Evolutionary conservation across 2,797 vertebrate species (phyloP).

Genomic region (Sebastes matsubarae): DNA sequence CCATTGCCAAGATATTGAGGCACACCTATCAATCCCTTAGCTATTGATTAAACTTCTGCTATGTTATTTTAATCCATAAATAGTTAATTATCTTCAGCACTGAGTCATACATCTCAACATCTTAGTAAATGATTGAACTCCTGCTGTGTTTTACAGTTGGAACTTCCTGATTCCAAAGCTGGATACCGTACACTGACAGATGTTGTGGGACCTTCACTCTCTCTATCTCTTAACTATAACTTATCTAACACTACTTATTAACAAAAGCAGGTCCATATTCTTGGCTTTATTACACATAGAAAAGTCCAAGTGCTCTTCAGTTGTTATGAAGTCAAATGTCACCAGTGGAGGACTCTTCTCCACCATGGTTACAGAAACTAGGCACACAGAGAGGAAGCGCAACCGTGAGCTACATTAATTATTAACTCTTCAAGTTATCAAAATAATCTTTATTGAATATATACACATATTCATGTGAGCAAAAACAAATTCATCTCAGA

Average conservation of each 20-base stretch:
- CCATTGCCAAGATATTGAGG: neutral
- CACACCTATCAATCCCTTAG: accelerated
- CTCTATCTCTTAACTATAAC: neutral
- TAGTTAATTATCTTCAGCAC: neutral
- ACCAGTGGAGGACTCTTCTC: neutral
- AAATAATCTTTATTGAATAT: slow-evolving; percentile 75
- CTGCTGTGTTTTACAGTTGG: neutral
- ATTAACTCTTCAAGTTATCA: slow-evolving; percentile 31
- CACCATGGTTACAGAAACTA: neutral
- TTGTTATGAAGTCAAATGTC: neutral
- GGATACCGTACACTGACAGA: neutral
- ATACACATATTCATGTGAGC: slow-evolving; percentile 11
- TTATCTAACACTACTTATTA: neutral
- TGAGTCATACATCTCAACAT: neutral
- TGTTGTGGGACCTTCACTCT: neutral
- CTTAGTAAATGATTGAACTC: slow-evolving; percentile 18
- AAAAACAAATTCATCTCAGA: neutral
- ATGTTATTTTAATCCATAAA: neutral
- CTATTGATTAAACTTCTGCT: neutral
- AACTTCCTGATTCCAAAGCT: neutral
- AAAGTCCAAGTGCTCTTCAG: neutral
- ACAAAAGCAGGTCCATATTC: neutral
- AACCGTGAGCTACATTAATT: neutral
- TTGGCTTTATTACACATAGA: neutral
- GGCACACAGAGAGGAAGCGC: neutral